phyloP scores from a whole-genome alignment of 2,113 vertebrate genomes.

The Motacilla alba region DNA sequence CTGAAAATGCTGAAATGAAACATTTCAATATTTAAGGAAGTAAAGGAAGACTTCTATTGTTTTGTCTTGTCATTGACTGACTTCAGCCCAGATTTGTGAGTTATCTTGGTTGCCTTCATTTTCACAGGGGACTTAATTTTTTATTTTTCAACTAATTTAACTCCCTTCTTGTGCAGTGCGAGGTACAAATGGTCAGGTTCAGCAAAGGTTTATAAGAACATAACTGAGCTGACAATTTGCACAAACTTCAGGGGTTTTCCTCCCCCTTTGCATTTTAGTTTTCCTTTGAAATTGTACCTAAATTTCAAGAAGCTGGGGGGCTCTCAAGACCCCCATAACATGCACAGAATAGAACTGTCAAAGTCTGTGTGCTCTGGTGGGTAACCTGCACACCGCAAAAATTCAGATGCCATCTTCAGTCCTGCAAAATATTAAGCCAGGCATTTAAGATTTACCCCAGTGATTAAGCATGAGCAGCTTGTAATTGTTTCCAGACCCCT shows the following conservation, averaged over 20 bases:
- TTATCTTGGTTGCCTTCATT: conserved; percentile 23
- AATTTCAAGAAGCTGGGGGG: background rate
- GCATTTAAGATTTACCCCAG: conserved; percentile 41
- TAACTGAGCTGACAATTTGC: background rate
- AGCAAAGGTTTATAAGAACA: background rate
- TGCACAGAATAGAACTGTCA: background rate
- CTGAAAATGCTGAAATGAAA: background rate
- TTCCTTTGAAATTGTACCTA: background rate
- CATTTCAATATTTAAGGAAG: background rate
- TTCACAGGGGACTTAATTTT: background rate
- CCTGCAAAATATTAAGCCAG: conserved; percentile 56
- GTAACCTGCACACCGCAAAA: background rate
- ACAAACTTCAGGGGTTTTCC: background rate
- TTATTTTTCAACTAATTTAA: background rate
- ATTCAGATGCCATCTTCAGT: conserved; percentile 52
- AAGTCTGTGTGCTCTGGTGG: background rate
- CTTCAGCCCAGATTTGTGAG: background rate
- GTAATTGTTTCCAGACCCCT: conserved; percentile 59
- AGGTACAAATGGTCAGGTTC: background rate
- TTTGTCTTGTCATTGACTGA: conserved; percentile 7
- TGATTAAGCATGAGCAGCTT: conserved; percentile 55
- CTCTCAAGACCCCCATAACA: background rate
- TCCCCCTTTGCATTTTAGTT: background rate
- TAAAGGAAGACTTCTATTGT: background rate
- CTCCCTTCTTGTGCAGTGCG: background rate